These are phyloP conservation scores for Rhingia campestris DNA, from an alignment of 2,888 invertebrate species.

Conservation along the genomic window DNA sequence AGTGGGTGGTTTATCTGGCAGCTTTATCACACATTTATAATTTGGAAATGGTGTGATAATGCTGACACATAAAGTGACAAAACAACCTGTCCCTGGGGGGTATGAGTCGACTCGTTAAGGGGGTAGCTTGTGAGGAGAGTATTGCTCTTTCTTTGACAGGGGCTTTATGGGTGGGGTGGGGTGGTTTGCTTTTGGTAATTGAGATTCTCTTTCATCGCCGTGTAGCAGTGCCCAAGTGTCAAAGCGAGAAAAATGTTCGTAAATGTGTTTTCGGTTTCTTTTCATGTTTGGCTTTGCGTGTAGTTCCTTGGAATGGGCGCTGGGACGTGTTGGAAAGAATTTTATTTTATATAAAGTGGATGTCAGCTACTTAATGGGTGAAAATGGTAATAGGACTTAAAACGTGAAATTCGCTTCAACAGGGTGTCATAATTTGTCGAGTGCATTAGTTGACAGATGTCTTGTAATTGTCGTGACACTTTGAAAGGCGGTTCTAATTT, in stretches of 20 bases:
- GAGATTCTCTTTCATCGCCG: constrained; percentile 71
- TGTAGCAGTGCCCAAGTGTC: constrained; percentile 64
- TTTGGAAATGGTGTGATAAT: constrained; percentile 74
- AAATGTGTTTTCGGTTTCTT: constrained; percentile 71
- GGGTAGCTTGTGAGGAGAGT: constrained; percentile 43
- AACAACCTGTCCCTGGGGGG: constrained; percentile 64
- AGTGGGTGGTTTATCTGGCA: constrained; percentile 73
- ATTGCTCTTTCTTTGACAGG: neutral
- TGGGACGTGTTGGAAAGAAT: constrained; percentile 5
- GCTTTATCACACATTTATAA: constrained; percentile 74
- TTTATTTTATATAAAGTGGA: neutral
- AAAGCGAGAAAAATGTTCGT: constrained; percentile 72
- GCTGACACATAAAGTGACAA: constrained; percentile 72
- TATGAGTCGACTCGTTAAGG: constrained; percentile 59
- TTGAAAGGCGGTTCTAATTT: neutral
- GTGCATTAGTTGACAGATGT: neutral
- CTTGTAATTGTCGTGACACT: neutral
- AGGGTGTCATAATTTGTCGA: neutral
- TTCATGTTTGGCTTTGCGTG: constrained; percentile 53
- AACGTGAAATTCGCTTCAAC: neutral
- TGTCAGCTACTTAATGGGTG: neutral
- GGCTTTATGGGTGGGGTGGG: neutral
- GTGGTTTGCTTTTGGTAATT: constrained; percentile 55
- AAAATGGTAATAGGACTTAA: constrained; percentile 29
- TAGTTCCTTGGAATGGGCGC: neutral